Percentiles rank a stretch among this genome's conserved stretches.
phyloP scores from a whole-genome alignment of 1,140 invertebrate species.

The Bombus cullumanus region DNA sequence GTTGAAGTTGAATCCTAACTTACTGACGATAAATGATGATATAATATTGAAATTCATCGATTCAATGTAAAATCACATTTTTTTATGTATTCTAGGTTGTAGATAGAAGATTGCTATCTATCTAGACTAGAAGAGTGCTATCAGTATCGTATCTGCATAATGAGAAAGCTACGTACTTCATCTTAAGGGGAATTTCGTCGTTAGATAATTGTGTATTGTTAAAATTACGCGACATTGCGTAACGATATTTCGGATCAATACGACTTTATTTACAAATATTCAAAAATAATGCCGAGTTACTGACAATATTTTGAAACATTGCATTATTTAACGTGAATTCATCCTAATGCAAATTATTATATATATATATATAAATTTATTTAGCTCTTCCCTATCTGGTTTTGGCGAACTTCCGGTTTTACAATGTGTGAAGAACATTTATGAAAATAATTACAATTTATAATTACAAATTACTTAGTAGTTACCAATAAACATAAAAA shows the following conservation, averaged over 20 bases:
- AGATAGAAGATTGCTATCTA: no score
- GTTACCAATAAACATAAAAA: no score
- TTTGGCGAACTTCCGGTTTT: no score
- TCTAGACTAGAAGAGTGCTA: neutral
- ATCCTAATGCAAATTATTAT: no score
- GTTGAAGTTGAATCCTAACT: neutral
- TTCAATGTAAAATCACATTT: neutral
- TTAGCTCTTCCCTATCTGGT: no score
- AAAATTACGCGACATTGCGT: neutral
- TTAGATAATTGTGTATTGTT: neutral
- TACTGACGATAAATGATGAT: neutral
- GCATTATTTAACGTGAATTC: no score
- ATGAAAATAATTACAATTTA: no score
- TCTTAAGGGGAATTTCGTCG: neutral
- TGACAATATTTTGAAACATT: no score
- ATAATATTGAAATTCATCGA: neutral
- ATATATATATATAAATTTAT: no score
- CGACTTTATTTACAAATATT: neutral
- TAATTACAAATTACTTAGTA: no score
- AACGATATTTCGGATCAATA: neutral
- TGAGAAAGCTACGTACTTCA: neutral
- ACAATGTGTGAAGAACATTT: no score
- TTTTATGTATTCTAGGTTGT: neutral
- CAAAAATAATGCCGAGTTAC: neutral
- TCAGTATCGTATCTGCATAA: neutral